Conservation (phyloP, 2,888 invertebrate species). For the Drosophila cyrtoloma region DNA sequence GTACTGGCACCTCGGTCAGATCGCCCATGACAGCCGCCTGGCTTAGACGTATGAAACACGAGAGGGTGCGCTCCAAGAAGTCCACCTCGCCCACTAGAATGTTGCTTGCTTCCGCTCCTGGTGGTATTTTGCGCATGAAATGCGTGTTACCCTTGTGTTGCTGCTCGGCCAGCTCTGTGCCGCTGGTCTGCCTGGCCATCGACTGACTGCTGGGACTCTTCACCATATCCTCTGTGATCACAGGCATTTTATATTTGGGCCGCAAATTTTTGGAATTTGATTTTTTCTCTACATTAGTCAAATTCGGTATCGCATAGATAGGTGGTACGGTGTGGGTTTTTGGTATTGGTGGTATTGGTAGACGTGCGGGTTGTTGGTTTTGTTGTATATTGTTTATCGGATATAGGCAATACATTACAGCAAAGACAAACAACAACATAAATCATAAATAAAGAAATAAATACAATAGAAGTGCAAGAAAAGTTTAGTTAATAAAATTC, state of each 20-base stretch:
- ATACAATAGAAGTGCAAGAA: slow-evolving; percentile 52
- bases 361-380: slow-evolving; percentile 51
- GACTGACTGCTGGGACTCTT: slow-evolving; percentile 93
- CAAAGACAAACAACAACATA: slow-evolving; percentile 64
- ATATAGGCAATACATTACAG: slow-evolving; percentile 59
- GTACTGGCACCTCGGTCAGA: slow-evolving; percentile 98
- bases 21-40: slow-evolving; percentile 96
- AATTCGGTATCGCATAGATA: slow-evolving; percentile 33
- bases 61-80: slow-evolving; percentile 95
- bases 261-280: slow-evolving; percentile 78
- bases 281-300: slow-evolving; percentile 79
- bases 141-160: slow-evolving; percentile 93
- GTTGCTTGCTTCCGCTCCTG: slow-evolving; percentile 98
- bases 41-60: slow-evolving; percentile 96
- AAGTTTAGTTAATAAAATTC: slow-evolving; percentile 37
- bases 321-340: slow-evolving; percentile 24
- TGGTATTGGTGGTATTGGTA: slow-evolving; percentile 30
- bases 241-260: slow-evolving; percentile 67
- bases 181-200: slow-evolving; percentile 92
- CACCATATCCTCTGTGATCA: slow-evolving; percentile 88
- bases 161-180: slow-evolving; percentile 86
- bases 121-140: slow-evolving; percentile 98
- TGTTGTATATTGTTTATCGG: slow-evolving; percentile 36
- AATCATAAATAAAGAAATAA: slow-evolving; percentile 43
- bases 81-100: slow-evolving; percentile 99